Conservation (phyloP, 2,797 vertebrate species). For the Rhabdophis nuchalis region DNA sequence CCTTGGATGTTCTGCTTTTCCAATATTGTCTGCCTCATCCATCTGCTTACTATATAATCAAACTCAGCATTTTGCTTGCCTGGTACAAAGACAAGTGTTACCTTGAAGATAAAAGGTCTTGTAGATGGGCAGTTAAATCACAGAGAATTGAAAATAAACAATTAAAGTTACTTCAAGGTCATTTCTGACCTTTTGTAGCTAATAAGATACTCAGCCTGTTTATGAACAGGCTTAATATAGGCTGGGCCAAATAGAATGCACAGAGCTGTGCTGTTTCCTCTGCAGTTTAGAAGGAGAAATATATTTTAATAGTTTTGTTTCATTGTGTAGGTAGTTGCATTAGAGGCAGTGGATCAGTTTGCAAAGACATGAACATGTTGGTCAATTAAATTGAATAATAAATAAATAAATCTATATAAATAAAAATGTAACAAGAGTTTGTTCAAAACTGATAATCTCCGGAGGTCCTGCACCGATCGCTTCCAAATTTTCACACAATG, state of each 20-base stretch:
- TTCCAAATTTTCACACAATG: too few relatives aligned
- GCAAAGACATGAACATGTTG: not conserved
- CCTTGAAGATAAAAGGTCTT: not conserved
- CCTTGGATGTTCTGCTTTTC: not conserved
- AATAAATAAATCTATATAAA: too few relatives aligned
- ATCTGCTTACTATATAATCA: not conserved
- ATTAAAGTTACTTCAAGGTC: not conserved
- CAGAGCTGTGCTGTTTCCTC: not conserved
- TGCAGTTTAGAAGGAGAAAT: slow-evolving; percentile 6
- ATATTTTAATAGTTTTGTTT: not conserved
- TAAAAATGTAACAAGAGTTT: too few relatives aligned
- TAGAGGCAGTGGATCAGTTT: not conserved
- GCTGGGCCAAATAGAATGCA: not conserved
- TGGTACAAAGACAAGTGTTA: not conserved
- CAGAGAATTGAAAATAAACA: not conserved
- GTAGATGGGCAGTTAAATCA: not conserved
- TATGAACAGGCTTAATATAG: slow-evolving; percentile 6
- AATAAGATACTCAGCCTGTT: not conserved
- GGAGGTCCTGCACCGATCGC: too few relatives aligned
- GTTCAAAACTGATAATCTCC: too few relatives aligned
- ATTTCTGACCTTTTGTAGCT: not conserved
- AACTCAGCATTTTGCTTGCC: not conserved
- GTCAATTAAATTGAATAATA: slow-evolving; percentile 12
- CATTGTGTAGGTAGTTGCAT: slow-evolving; percentile 7
- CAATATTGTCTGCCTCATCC: not conserved